Conservation (phyloP, 2,113 vertebrate genomes). For the Irena cyanogastra region DNA sequence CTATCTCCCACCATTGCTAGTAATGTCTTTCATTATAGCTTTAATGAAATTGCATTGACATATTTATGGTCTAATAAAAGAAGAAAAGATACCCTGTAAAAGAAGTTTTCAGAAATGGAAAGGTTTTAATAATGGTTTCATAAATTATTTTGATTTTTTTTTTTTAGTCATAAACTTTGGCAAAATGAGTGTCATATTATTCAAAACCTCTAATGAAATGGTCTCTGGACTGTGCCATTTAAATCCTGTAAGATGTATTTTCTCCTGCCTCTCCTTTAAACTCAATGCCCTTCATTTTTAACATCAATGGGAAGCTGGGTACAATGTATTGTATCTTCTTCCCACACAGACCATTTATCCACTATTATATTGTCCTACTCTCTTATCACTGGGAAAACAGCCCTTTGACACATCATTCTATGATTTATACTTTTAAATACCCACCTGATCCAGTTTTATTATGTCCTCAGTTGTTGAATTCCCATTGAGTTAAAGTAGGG, state of each 20-base stretch:
- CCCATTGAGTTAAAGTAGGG: not conserved
- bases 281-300: not conserved
- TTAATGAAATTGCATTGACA: constrained; percentile 31
- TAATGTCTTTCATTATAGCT: constrained; percentile 14
- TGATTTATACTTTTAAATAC: not conserved
- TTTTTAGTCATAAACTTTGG: not conserved
- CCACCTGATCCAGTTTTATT: not conserved
- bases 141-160: not conserved
- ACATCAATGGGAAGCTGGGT: not conserved
- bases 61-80: constrained; percentile 21
- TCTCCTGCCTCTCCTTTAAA: not conserved
- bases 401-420: not conserved
- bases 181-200: not conserved
- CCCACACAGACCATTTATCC: not conserved
- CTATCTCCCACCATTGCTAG: not conserved
- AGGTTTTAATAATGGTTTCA: constrained; percentile 5
- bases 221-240: not conserved
- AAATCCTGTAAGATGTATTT: not conserved
- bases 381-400: not conserved
- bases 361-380: not conserved
- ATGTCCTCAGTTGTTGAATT: not conserved
- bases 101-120: not conserved
- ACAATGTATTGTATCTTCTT: not conserved
- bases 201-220: not conserved
- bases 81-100: not conserved